Percentiles rank a stretch among this genome's conserved stretches.
These are phyloP conservation scores for Agapornis canus DNA, from an alignment of 2,797 vertebrate genomes.

Conservation along the genomic window DNA sequence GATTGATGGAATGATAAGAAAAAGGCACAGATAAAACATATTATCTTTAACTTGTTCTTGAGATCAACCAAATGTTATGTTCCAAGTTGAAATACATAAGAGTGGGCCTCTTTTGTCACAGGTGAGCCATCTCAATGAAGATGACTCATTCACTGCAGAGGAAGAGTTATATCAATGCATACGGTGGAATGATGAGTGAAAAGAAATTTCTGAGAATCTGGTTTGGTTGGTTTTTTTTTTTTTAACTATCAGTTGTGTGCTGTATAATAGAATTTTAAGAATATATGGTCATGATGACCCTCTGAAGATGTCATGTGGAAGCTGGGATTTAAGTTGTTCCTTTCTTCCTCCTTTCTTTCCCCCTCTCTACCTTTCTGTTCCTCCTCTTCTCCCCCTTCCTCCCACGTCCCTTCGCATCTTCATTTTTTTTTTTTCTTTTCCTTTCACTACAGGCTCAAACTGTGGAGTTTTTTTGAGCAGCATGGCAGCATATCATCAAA, in stretches of 20 bases:
- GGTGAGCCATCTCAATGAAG: neutral
- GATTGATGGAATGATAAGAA: neutral
- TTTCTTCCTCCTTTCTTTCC: neutral
- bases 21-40: neutral
- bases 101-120: neutral
- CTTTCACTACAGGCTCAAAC: neutral
- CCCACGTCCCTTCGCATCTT: neutral
- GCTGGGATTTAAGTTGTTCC: neutral
- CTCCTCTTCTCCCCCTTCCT: neutral
- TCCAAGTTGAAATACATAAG: neutral
- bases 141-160: neutral
- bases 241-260: neutral
- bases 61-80: neutral
- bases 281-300: neutral
- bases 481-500: neutral
- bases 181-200: neutral
- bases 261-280: neutral
- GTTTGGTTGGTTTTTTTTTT: neutral
- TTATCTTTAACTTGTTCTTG: neutral
- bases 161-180: neutral
- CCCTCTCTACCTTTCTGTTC: neutral
- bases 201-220: neutral
- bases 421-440: neutral
- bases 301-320: neutral
- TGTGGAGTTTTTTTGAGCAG: neutral